These are phyloP conservation scores for Panagrolaimus sp. DNA, from an alignment of 1,140 invertebrate genomes.

Conservation along the genomic window DNA sequence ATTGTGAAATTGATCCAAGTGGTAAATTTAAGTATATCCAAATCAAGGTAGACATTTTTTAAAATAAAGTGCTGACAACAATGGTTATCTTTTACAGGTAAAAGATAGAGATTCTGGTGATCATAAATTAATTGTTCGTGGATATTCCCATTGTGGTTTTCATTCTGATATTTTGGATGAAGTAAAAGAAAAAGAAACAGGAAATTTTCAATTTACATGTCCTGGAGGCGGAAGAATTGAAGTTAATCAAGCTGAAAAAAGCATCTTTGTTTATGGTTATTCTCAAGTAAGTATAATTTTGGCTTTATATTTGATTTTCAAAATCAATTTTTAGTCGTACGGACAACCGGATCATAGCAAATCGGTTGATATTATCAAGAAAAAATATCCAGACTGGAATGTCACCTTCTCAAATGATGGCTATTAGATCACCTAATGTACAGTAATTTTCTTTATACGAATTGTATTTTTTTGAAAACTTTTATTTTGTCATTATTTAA, in stretches of 20 bases:
- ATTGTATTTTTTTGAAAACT: slow-evolving; percentile 9
- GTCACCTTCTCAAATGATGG: slow-evolving; percentile 76
- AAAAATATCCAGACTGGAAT: slow-evolving; percentile 69
- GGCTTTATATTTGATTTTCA: no score
- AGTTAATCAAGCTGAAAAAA: slow-evolving; percentile 69
- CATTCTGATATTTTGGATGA: slow-evolving; percentile 72
- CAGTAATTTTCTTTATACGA: not conserved
- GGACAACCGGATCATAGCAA: slow-evolving; percentile 76
- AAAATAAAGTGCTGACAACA: slow-evolving; percentile 43
- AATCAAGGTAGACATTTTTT: slow-evolving; percentile 65
- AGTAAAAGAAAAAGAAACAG: slow-evolving; percentile 61
- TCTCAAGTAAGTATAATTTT: not conserved
- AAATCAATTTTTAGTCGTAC: slow-evolving; percentile 65
- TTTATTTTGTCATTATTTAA: not conserved
- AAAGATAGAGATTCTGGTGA: slow-evolving; percentile 56
- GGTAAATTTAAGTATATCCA: slow-evolving; percentile 82
- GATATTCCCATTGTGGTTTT: slow-evolving; percentile 67
- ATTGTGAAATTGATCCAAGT: slow-evolving; percentile 73
- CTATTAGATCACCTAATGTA: slow-evolving; percentile 63
- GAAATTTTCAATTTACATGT: slow-evolving; percentile 67
- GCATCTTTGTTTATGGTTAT: slow-evolving; percentile 36
- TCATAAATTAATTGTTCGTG: slow-evolving; percentile 69
- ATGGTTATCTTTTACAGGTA: slow-evolving; percentile 32
- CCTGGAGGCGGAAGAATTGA: slow-evolving; percentile 77
- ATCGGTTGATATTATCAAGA: slow-evolving; percentile 70